Percentiles rank a stretch among this genome's conserved stretches.
Evolutionary conservation across 2,888 invertebrate genomes (phyloP).

Genomic region (Hypomecis atomaria): DNA sequence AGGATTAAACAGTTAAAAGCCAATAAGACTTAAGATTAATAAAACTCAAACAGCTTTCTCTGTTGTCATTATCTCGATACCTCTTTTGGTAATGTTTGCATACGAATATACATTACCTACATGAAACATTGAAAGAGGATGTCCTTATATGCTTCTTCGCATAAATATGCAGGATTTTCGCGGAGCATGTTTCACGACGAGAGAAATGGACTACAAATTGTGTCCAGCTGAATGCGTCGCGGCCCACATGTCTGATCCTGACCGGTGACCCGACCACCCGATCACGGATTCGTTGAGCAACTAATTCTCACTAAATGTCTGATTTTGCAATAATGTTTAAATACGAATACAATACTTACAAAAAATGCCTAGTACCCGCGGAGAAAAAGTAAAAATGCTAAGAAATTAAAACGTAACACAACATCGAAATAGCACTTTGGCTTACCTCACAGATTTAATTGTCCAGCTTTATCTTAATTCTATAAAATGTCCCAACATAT

Average conservation of each 20-base stretch:
- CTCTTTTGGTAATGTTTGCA: not conserved
- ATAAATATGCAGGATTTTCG: slow-evolving; percentile 69
- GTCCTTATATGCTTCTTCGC: slow-evolving; percentile 59
- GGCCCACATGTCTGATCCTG: slow-evolving; percentile 45
- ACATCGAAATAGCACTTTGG: not conserved
- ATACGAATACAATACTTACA: not conserved
- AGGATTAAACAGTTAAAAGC: not conserved
- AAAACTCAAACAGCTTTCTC: slow-evolving; percentile 14
- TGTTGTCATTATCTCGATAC: not conserved
- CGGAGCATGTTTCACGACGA: slow-evolving; percentile 55
- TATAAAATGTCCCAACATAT: slow-evolving; percentile 42
- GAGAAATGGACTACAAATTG: slow-evolving; percentile 78
- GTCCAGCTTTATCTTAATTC: slow-evolving; percentile 12
- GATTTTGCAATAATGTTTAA: slow-evolving; percentile 23
- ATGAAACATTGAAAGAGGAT: slow-evolving; percentile 36
- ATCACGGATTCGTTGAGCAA: slow-evolving; percentile 38
- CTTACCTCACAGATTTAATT: not conserved
- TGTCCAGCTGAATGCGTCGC: slow-evolving; percentile 65
- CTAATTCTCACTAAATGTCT: slow-evolving; percentile 41
- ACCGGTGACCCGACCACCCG: slow-evolving; percentile 22
- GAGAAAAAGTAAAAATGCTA: no score
- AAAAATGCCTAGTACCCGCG: no score
- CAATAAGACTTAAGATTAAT: slow-evolving; percentile 1
- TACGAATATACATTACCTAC: not conserved
- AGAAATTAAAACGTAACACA: no score